Conservation (phyloP, 1,140 invertebrate genomes). For the Aporrectodea caliginosa region DNA sequence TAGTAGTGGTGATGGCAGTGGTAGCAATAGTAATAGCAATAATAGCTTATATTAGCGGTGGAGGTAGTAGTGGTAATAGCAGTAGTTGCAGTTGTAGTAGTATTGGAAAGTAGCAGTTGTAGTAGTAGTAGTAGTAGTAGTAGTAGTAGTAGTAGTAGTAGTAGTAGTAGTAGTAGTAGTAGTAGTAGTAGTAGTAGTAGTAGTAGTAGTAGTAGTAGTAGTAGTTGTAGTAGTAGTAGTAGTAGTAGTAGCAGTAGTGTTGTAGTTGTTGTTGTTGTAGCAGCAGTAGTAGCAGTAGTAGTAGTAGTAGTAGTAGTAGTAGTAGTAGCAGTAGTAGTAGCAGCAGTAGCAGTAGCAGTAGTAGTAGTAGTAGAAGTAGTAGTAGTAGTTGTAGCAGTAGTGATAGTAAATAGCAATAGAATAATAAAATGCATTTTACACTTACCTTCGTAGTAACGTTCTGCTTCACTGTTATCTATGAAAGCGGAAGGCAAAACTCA, state of each 20-base stretch:
- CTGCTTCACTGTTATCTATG: too few relatives aligned
- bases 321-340: constrained; percentile 9
- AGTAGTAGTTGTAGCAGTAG: too few relatives aligned
- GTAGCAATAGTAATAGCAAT: too few relatives aligned
- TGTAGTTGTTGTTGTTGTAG: constrained; percentile 4
- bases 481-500: too few relatives aligned
- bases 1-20: too few relatives aligned
- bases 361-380: constrained; percentile 7
- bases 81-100: too few relatives aligned
- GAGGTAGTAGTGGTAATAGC: too few relatives aligned
- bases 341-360: constrained; percentile 8
- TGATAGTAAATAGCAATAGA: too few relatives aligned
- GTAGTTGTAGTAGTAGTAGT: constrained; percentile 7
- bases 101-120: constrained; percentile 4
- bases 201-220: constrained; percentile 10
- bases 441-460: too few relatives aligned
- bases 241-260: constrained; percentile 9
- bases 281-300: constrained; percentile 9
- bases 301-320: constrained; percentile 9
- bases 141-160: constrained; percentile 9
- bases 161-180: constrained; percentile 9
- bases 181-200: constrained; percentile 9
- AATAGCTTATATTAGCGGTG: too few relatives aligned
- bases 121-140: constrained; percentile 9
- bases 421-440: neutral